Conservation (phyloP, 2,797 vertebrate species). For the Falco peregrinus region DNA sequence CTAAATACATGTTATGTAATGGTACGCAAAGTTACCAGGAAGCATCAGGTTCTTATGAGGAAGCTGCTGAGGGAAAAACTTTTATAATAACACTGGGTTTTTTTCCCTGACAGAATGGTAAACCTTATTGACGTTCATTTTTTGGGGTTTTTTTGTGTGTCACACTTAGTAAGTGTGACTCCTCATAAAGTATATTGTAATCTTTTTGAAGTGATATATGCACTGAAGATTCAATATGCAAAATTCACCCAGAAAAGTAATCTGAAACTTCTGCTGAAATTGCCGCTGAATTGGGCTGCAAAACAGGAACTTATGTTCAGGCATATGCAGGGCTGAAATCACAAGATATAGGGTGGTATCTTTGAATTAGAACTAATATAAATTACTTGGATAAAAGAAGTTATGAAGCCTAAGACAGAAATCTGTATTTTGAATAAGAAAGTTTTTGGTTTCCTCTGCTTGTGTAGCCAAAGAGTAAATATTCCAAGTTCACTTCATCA, state of each 20-base stretch:
- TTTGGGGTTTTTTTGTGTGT: too few species aligned
- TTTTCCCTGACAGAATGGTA: background rate
- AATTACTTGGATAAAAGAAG: background rate
- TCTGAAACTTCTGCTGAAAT: background rate
- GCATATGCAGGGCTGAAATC: background rate
- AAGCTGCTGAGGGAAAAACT: background rate
- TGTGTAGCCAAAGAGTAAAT: background rate
- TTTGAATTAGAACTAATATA: background rate
- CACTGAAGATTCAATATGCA: background rate
- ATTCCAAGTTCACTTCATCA: background rate
- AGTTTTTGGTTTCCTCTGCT: background rate
- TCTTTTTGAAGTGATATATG: background rate
- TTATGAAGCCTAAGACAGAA: background rate
- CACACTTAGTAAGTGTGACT: background rate
- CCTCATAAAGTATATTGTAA: background rate
- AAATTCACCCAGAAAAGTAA: background rate
- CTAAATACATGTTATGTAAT: slow-evolving; percentile 34
- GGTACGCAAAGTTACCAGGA: background rate
- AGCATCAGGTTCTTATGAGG: background rate
- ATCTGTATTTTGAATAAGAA: background rate
- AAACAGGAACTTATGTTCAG: background rate
- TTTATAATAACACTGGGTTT: background rate
- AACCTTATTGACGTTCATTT: background rate
- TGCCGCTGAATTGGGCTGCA: background rate
- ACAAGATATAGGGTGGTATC: background rate